A percentile compares a stretch with the other conserved stretches of the same genome.
These are phyloP conservation scores for Urosaurus nigricauda DNA, from an alignment of 2,797 vertebrate genomes.

Conservation along the genomic window DNA sequence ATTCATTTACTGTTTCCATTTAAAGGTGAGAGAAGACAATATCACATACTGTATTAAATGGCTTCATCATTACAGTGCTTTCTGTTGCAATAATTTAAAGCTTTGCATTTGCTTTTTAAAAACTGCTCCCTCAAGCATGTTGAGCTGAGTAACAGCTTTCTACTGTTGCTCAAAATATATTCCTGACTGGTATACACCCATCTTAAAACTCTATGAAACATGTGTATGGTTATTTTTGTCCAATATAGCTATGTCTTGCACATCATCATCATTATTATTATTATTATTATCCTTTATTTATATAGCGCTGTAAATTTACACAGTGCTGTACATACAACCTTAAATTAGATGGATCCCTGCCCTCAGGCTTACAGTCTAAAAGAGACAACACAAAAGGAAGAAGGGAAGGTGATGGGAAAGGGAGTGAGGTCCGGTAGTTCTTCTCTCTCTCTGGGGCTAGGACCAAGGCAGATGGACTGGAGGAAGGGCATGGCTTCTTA, in stretches of 20 bases:
- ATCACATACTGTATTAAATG: not conserved
- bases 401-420: too few relatives aligned
- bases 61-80: not conserved
- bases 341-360: too few relatives aligned
- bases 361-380: too few relatives aligned
- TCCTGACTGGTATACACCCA: not conserved
- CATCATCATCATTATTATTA: too few relatives aligned
- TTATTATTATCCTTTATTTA: too few relatives aligned
- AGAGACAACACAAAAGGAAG: too few relatives aligned
- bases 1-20: conserved; percentile 13
- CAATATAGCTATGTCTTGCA: not conserved
- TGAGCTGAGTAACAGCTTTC: not conserved
- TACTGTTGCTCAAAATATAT: not conserved
- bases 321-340: too few relatives aligned
- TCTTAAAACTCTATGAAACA: not conserved
- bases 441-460: too few relatives aligned
- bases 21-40: conserved; percentile 3
- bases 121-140: not conserved
- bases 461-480: too few relatives aligned
- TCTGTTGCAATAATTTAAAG: not conserved
- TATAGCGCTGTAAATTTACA: too few relatives aligned
- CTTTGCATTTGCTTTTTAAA: not conserved
- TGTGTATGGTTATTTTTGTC: not conserved
- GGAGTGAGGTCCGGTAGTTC: too few relatives aligned
- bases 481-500: too few relatives aligned